Conservation (phyloP, 1,140 invertebrate genomes). For the Nymphalis io region DNA sequence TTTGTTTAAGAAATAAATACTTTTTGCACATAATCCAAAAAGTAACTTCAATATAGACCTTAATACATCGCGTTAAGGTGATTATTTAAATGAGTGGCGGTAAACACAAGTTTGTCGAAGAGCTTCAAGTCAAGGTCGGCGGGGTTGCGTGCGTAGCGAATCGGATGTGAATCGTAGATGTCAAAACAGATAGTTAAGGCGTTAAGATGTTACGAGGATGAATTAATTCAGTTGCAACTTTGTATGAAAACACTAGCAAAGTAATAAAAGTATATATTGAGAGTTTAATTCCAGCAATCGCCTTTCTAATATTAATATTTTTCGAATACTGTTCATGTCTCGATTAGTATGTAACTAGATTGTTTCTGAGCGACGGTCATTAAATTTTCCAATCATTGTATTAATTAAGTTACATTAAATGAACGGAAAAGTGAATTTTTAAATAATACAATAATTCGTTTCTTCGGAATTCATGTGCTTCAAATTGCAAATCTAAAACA, state of each 20-base stretch:
- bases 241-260: background rate
- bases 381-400: too few species aligned
- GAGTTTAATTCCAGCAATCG: too few species aligned
- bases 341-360: too few species aligned
- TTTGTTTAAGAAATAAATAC: background rate
- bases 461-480: too few species aligned
- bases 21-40: background rate
- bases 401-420: too few species aligned
- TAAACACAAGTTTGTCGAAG: background rate
- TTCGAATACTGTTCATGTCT: too few species aligned
- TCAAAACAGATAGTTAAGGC: conserved; percentile 28
- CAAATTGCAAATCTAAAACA: too few species aligned
- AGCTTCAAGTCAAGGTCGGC: conserved; percentile 37
- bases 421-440: too few species aligned
- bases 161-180: conserved; percentile 34
- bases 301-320: too few species aligned
- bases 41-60: background rate
- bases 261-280: too few species aligned
- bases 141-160: conserved; percentile 37
- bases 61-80: background rate
- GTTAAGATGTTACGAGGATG: conserved; percentile 14
- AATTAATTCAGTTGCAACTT: conserved; percentile 6
- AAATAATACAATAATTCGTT: too few species aligned
- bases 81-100: background rate
- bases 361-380: too few species aligned